Conservation (phyloP, 1,140 invertebrate genomes). For the Sitobion miscanthi region DNA sequence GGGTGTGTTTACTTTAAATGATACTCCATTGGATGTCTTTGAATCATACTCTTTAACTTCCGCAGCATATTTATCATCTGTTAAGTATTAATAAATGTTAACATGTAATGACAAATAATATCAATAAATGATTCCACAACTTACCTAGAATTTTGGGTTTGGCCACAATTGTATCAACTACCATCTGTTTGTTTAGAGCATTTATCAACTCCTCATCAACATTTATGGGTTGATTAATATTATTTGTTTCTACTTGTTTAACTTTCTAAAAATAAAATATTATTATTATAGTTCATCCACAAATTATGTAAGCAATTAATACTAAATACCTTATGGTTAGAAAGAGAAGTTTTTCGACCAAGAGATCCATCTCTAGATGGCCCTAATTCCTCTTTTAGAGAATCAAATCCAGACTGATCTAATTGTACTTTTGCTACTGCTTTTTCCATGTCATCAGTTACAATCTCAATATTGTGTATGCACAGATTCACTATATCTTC, state of each 20-base stretch:
- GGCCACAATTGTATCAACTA: background rate
- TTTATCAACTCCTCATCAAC: conserved; percentile 34
- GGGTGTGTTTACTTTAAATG: background rate
- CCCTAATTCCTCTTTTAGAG: conserved; percentile 71
- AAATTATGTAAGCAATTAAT: background rate
- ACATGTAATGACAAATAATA: background rate
- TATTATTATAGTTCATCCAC: background rate
- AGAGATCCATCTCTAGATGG: conserved; percentile 58
- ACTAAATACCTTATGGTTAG: conserved; percentile 44
- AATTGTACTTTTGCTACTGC: conserved; percentile 77
- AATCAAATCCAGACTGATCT: conserved; percentile 79
- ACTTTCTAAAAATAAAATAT: conserved; percentile 17
- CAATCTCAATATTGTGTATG: conserved; percentile 82
- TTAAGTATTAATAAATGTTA: background rate
- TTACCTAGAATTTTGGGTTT: conserved; percentile 33
- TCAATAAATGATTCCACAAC: background rate
- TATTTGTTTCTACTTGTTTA: background rate
- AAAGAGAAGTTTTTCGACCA: conserved; percentile 52
- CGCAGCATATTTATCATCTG: conserved; percentile 48
- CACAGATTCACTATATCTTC: conserved; percentile 93
- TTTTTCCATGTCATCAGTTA: conserved; percentile 81
- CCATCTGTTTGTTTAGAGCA: conserved; percentile 3
- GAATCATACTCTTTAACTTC: conserved; percentile 46
- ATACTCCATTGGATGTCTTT: conserved; percentile 11
- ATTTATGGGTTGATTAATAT: background rate